phyloP scores from a whole-genome alignment of 2,888 invertebrate species.

The Pyrochroa serraticornis region DNA sequence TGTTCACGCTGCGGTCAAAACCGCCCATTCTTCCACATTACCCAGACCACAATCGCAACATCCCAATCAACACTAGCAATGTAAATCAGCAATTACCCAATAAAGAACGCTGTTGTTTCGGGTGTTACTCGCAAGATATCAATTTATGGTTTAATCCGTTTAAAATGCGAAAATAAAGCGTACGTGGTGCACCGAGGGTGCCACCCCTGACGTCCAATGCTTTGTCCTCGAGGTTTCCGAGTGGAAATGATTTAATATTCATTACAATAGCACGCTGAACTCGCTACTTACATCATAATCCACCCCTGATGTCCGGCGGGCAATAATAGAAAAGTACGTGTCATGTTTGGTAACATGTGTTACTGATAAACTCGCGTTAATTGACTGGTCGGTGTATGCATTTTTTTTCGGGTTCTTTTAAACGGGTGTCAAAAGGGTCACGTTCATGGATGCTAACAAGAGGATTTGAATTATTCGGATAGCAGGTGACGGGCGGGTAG shows the following conservation, averaged over 20 bases:
- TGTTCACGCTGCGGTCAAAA: not conserved
- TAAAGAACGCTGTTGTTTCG: no score
- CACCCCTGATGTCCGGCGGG: conserved; percentile 38
- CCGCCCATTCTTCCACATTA: not conserved
- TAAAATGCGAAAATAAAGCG: conserved; percentile 24
- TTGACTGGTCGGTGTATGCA: conserved; percentile 25
- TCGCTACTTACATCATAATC: conserved; percentile 52
- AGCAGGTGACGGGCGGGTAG: conserved; percentile 1
- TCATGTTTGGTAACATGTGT: conserved; percentile 53
- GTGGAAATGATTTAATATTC: conserved; percentile 56
- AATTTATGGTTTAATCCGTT: conserved; percentile 21
- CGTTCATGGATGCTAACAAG: conserved; percentile 18
- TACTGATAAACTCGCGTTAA: conserved; percentile 43
- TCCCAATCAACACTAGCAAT: no score
- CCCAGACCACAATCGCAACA: not conserved
- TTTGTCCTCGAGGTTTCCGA: conserved; percentile 46
- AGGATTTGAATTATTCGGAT: conserved; percentile 12
- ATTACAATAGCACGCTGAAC: conserved; percentile 49
- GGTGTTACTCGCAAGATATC: conserved; percentile 3
- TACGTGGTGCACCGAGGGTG: conserved; percentile 17
- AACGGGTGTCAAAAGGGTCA: conserved; percentile 1
- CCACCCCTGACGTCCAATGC: conserved; percentile 38
- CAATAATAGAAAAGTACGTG: conserved; percentile 46
- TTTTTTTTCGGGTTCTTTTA: conserved; percentile 8
- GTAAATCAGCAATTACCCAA: no score